Conservation (phyloP, 1,140 invertebrate species). For the Cheumatopsyche charites region DNA sequence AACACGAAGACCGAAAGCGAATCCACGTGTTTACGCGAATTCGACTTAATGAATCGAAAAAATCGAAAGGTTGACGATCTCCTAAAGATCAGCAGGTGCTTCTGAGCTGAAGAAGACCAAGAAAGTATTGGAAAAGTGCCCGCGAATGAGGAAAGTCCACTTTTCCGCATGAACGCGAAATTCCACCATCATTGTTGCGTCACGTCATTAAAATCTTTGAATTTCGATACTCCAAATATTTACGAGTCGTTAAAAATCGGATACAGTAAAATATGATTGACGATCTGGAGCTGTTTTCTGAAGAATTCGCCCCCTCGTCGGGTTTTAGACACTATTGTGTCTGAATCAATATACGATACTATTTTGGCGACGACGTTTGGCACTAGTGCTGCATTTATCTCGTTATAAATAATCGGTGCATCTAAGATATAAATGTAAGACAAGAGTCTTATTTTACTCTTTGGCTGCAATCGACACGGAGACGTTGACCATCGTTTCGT, state of each 20-base stretch:
- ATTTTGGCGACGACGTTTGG: slow-evolving; percentile 5
- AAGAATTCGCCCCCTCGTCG: no score
- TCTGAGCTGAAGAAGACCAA: neutral
- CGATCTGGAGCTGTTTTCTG: no score
- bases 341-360: slow-evolving; percentile 7
- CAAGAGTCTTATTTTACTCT: slow-evolving; percentile 1
- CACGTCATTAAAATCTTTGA: no score
- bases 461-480: neutral
- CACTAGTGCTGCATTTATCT: slow-evolving; percentile 22
- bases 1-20: neutral
- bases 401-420: slow-evolving; percentile 2
- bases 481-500: slow-evolving; percentile 2
- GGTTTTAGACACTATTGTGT: no score
- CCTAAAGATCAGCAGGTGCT: no score
- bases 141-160: no score
- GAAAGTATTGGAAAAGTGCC: no score
- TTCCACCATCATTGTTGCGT: no score
- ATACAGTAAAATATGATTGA: no score
- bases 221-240: no score
- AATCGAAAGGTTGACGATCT: slow-evolving; percentile 1
- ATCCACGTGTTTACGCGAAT: neutral
- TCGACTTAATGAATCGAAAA: neutral
- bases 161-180: no score
- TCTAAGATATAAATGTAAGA: slow-evolving; percentile 9
- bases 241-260: no score